A percentile compares a stretch with the other conserved stretches of the same genome.
phyloP scores from a whole-genome alignment of 2,113 vertebrate genomes.

The Deroptyus accipitrinus region DNA sequence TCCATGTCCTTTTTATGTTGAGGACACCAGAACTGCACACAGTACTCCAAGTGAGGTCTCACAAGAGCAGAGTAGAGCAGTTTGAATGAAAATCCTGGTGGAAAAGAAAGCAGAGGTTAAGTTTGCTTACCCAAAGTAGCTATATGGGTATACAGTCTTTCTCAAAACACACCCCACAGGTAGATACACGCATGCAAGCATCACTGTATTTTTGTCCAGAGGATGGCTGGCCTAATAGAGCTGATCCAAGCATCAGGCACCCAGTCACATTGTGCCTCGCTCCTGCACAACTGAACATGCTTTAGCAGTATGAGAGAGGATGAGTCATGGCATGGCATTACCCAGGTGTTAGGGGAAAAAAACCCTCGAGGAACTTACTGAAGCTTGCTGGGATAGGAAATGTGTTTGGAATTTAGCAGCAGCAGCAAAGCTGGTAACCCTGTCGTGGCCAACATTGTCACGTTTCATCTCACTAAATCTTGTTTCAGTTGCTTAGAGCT shows the following conservation, averaged over 20 bases:
- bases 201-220: neutral
- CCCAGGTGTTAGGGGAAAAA: neutral
- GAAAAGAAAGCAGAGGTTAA: neutral
- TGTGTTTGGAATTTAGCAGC: neutral
- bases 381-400: neutral
- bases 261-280: neutral
- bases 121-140: neutral
- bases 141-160: neutral
- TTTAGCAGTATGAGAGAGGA: neutral
- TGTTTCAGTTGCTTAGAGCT: neutral
- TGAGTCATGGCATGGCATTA: neutral
- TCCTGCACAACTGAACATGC: neutral
- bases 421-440: neutral
- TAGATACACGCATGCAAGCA: accelerated
- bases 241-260: neutral
- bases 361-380: neutral
- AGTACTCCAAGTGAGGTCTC: too few relatives aligned
- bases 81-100: neutral
- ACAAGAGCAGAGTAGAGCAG: neutral
- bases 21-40: too few relatives aligned
- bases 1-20: too few relatives aligned
- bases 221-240: neutral
- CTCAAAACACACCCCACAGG: neutral
- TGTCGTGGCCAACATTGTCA: neutral
- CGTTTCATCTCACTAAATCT: neutral